Evolutionary conservation across 2,797 vertebrate genomes (phyloP), one percentile per base, ranked within the genome.

Genomic region (Bucorvus abyssinicus): DNA sequence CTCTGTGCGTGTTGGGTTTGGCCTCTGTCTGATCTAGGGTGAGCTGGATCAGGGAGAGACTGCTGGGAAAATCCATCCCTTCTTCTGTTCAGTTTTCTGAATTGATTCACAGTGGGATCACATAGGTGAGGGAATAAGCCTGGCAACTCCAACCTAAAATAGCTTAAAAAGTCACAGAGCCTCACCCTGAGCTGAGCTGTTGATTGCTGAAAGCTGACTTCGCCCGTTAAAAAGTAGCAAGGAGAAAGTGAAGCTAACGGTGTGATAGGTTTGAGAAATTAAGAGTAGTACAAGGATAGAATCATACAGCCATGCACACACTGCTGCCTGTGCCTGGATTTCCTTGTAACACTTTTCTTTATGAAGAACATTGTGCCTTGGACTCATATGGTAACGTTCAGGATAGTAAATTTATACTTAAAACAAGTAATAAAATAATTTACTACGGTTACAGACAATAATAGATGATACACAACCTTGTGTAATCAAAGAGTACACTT

Each of bases 31-130:
- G 47, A 36, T 67, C 27, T 32, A 11, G 73, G n/a, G 38, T 14
- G 29, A 93, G 49, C 57, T 67, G 29, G 13, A 42, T 75, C 32
- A 55, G n/a, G 63, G 68, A 47, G 14, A 5, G 1, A 3, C 36
- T 68, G 44, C 45, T 0, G 0, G 47, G 64, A 40, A 80, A 80
- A 52, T 24, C 44, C 14, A n/a, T 56, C 21, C n/a, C 12, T 65
- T 17, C 19, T 36, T 59, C n/a, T 67, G 4, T 23, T 90, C 29
- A 1, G 12, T 89, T 53, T 60, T 77, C 52, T 30, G 40, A 82
- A 56, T 27, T 42, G 47, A 65, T 69, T 90, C 0, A 1, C 7
- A 23, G 21, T 23, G 16, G 49, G 38, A 64, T 71, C 36, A 7
- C 27, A 5, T 4, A 65, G 44, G 32, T 59, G 40, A 70, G 60